phyloP scores from a whole-genome alignment of 2,888 invertebrate genomes.

The Leptopilina drosophilae region DNA sequence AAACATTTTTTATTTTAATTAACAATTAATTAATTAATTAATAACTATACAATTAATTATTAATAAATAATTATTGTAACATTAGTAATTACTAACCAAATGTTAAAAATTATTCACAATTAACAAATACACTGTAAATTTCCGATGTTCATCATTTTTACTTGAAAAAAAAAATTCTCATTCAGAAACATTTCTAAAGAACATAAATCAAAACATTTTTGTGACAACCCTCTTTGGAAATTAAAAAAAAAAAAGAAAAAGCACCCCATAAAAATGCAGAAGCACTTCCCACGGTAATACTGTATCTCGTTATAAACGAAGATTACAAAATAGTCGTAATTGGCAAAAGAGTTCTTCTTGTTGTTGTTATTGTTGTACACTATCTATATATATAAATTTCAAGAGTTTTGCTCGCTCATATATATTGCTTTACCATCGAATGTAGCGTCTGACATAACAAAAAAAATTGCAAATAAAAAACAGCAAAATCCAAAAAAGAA shows the following conservation, averaged over 20 bases:
- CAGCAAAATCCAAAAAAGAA: slow-evolving; percentile 9
- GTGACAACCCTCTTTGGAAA: neutral
- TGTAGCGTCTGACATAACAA: slow-evolving; percentile 23
- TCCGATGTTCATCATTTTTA: too few relatives aligned
- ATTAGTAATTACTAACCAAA: too few relatives aligned
- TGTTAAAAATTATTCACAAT: too few relatives aligned
- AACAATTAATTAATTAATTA: too few relatives aligned
- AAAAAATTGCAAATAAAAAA: slow-evolving; percentile 5
- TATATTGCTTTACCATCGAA: slow-evolving; percentile 26
- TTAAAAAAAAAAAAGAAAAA: neutral
- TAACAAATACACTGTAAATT: too few relatives aligned
- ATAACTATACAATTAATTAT: too few relatives aligned
- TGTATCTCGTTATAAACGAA: neutral
- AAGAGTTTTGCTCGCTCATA: slow-evolving; percentile 11
- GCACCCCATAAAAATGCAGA: slow-evolving; percentile 3
- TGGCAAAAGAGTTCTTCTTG: slow-evolving; percentile 1
- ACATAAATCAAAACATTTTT: slow-evolving; percentile 27
- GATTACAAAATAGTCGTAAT: slow-evolving; percentile 29
- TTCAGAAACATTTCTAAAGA: too few relatives aligned
- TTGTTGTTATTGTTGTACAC: neutral
- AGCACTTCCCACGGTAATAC: neutral
- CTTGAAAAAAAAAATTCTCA: too few relatives aligned
- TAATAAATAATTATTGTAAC: too few relatives aligned
- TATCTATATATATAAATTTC: neutral
- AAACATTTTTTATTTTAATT: too few relatives aligned